Evolutionary conservation across 2,888 invertebrate genomes (phyloP).

Genomic region (Ramazzottius varieornatus): DNA sequence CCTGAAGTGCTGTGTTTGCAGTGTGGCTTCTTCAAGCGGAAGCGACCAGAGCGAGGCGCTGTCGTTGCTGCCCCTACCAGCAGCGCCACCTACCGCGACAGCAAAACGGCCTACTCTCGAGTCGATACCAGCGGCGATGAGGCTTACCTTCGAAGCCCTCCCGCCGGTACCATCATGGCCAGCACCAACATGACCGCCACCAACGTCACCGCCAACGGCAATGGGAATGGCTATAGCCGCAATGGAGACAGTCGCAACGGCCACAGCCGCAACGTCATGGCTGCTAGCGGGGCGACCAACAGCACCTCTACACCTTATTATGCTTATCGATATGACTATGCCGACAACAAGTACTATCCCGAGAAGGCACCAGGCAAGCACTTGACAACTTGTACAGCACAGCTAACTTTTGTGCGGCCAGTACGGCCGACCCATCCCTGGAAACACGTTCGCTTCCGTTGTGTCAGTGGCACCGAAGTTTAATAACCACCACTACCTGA

Average conservation of each 20-base stretch:
- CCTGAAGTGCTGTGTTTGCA: not conserved
- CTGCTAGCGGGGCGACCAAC: not conserved
- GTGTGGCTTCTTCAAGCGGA: not conserved
- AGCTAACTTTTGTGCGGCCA: too few relatives aligned
- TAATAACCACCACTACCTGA: too few relatives aligned
- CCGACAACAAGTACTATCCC: slow-evolving; percentile 4
- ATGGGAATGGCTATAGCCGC: not conserved
- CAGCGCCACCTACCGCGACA: too few relatives aligned
- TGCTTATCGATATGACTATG: slow-evolving; percentile 1
- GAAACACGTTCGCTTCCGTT: too few relatives aligned
- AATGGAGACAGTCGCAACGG: not conserved
- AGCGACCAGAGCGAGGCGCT: not conserved
- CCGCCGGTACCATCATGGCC: too few relatives aligned
- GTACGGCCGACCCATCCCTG: too few relatives aligned
- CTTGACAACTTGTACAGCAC: too few relatives aligned
- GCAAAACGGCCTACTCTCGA: too few relatives aligned
- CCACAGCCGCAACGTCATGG: not conserved
- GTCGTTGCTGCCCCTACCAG: not conserved
- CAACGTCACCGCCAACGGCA: not conserved
- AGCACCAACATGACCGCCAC: not conserved
- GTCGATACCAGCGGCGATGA: too few relatives aligned
- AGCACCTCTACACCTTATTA: not conserved
- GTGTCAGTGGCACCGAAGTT: too few relatives aligned
- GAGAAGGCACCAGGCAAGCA: slow-evolving; percentile 1
- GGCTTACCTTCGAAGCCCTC: too few relatives aligned